Evolutionary conservation across 2,888 invertebrate species (phyloP).

Genomic region (Parelbella ahira): DNA sequence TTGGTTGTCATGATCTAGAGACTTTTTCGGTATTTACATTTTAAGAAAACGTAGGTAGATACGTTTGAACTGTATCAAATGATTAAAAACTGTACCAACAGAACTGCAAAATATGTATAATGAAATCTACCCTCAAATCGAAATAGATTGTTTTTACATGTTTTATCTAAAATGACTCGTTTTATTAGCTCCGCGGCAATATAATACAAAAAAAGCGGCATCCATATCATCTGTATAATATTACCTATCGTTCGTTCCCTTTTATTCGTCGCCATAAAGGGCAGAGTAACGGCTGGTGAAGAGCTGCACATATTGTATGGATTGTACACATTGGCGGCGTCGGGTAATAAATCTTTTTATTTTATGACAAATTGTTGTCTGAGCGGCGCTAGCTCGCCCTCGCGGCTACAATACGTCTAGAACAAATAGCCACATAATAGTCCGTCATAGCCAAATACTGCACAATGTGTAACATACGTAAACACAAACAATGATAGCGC

Average conservation of each 20-base stretch:
- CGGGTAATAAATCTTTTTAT: slow-evolving; percentile 75
- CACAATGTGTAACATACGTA: slow-evolving; percentile 62
- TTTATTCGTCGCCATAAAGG: slow-evolving; percentile 75
- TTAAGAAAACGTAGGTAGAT: too few species aligned
- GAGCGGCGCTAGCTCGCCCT: slow-evolving; percentile 51
- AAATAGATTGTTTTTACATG: slow-evolving; percentile 20
- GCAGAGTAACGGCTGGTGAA: slow-evolving; percentile 71
- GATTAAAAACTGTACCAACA: too few species aligned
- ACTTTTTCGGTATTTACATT: too few species aligned
- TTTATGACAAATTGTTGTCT: slow-evolving; percentile 80
- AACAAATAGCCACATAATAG: slow-evolving; percentile 74
- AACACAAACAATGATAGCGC: slow-evolving; percentile 61
- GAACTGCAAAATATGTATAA: too few species aligned
- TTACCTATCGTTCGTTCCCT: slow-evolving; percentile 63
- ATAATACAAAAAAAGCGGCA: slow-evolving; percentile 50
- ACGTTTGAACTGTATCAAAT: too few species aligned
- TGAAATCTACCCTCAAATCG: too few species aligned
- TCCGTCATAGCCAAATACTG: slow-evolving; percentile 62
- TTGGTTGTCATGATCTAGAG: too few species aligned
- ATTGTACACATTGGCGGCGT: slow-evolving; percentile 45
- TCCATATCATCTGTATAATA: slow-evolving; percentile 63
- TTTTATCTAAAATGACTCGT: slow-evolving; percentile 18
- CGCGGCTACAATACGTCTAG: slow-evolving; percentile 64
- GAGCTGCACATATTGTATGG: slow-evolving; percentile 58
- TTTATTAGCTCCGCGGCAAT: slow-evolving; percentile 30